Evolutionary conservation across 2,888 invertebrate species (phyloP), one percentile per base, ranked within the genome.

Genomic region (Invenusta paracnida): DNA sequence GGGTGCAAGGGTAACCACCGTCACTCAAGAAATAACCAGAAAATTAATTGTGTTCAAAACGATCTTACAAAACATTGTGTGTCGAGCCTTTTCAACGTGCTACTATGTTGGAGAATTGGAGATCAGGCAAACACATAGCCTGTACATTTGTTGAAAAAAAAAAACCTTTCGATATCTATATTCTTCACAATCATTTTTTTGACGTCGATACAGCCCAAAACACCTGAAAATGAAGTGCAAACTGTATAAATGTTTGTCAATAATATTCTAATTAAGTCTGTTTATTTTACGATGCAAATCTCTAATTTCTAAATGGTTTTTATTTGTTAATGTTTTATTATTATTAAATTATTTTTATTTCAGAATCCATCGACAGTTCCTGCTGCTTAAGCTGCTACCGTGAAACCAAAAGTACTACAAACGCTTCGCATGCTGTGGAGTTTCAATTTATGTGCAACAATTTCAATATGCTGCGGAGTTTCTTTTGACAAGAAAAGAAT

Each of bases 341-440:
- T n/a, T 73, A 73, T 73, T 73, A 73, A 73, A 73, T 73, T 73
- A 73, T 73, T 73, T 73, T 73, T 73, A 73, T 73, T 73, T 73
- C 73, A 73, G 25, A 25, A 73, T 73, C 73, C 48, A 17, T 48
- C 48, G 48, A 5, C 48, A 48, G 48, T 48, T 48, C 48, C 48
- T 48, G 48, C 17, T 48, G 48, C 17, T 48, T 17, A 48, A 48
- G 48, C 48, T 48, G 48, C 48, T 48, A 48, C 17, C 48, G 48
- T 48, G 48, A 48, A 48, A 48, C n/a, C n/a, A n/a, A n/a, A n/a
- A n/a, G n/a, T n/a, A n/a, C n/a, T n/a, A n/a, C n/a, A n/a, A n/a
- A n/a, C n/a, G n/a, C n/a, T n/a, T n/a, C n/a, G n/a, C 17, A 48
- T 48, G 48, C 17, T 48, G 17, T 17, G 48, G 17, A 48, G 48